A percentile compares a stretch with the other conserved stretches of the same genome.
These are phyloP conservation scores for Scortum barcoo DNA, from an alignment of 2,113 vertebrate genomes.

Conservation along the genomic window DNA sequence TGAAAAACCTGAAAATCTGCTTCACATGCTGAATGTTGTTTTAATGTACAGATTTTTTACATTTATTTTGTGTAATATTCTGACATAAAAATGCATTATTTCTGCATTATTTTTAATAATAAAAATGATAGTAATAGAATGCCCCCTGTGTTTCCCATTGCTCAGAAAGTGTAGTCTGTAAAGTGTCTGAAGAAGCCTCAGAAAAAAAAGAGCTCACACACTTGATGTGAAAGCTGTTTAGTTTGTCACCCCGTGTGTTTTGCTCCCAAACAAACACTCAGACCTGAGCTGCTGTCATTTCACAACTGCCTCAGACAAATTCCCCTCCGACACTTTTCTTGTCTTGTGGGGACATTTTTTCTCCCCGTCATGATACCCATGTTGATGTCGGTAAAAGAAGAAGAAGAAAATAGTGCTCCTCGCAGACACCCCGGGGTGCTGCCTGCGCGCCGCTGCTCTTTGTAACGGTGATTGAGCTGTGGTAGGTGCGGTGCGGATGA, in stretches of 20 bases:
- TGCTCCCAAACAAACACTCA: constrained; percentile 23
- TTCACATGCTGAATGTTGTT: constrained; percentile 1
- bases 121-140: neutral
- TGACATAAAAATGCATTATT: neutral
- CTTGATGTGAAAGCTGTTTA: neutral
- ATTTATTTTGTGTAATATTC: neutral
- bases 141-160: neutral
- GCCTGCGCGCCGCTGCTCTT: neutral
- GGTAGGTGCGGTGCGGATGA: constrained; percentile 47
- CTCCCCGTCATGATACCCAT: constrained; percentile 25
- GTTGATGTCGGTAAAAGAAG: constrained; percentile 40
- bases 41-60: neutral
- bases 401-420: neutral
- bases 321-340: constrained; percentile 65
- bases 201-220: neutral
- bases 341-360: constrained; percentile 42
- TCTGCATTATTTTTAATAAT: constrained; percentile 1
- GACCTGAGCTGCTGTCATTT: constrained; percentile 62
- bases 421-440: neutral
- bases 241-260: neutral
- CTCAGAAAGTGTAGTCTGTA: neutral
- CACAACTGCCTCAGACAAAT: constrained; percentile 48
- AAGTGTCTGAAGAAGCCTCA: neutral
- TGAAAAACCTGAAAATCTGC: neutral
- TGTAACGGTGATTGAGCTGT: constrained; percentile 34